Conservation (phyloP, 2,113 vertebrate genomes). For the Oryzias curvinotus region DNA sequence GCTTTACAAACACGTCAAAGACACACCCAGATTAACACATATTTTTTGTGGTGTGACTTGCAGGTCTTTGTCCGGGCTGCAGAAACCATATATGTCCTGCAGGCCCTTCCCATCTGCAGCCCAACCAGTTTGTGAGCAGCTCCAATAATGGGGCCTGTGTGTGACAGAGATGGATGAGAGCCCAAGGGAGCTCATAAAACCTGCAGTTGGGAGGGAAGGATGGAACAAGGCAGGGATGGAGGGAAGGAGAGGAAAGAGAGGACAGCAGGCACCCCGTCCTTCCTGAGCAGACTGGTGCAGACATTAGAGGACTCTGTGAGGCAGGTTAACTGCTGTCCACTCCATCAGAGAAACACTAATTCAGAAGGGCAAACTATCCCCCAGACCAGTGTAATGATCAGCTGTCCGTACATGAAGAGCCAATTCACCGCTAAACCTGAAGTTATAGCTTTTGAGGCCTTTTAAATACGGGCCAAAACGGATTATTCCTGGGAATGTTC, state of each 20-base stretch:
- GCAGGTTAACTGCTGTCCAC: slow-evolving; percentile 75
- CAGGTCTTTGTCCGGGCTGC: slow-evolving; percentile 69
- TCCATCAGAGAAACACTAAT: slow-evolving; percentile 59
- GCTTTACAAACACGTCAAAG: slow-evolving; percentile 45
- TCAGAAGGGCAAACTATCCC: slow-evolving; percentile 34
- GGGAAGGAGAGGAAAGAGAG: slow-evolving; percentile 62
- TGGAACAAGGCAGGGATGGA: slow-evolving; percentile 42
- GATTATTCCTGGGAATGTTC: slow-evolving; percentile 13
- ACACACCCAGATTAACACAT: slow-evolving; percentile 63
- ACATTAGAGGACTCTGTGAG: slow-evolving; percentile 74
- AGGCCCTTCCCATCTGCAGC: slow-evolving; percentile 78
- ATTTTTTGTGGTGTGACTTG: slow-evolving; percentile 51
- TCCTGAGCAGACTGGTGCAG: slow-evolving; percentile 63
- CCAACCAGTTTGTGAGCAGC: slow-evolving; percentile 72
- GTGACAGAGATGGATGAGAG: slow-evolving; percentile 84
- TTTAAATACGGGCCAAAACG: slow-evolving; percentile 8
- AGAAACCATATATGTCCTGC: slow-evolving; percentile 77
- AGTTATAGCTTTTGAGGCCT: neutral
- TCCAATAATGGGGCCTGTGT: slow-evolving; percentile 81
- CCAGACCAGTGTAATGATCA: slow-evolving; percentile 42
- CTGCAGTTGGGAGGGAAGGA: slow-evolving; percentile 70
- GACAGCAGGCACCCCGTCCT: slow-evolving; percentile 76
- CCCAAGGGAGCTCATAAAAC: slow-evolving; percentile 84
- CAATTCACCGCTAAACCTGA: slow-evolving; percentile 34
- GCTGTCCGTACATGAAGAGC: slow-evolving; percentile 41